Conservation (phyloP, 2,113 vertebrate species). For the Tachysurus fulvidraco region DNA sequence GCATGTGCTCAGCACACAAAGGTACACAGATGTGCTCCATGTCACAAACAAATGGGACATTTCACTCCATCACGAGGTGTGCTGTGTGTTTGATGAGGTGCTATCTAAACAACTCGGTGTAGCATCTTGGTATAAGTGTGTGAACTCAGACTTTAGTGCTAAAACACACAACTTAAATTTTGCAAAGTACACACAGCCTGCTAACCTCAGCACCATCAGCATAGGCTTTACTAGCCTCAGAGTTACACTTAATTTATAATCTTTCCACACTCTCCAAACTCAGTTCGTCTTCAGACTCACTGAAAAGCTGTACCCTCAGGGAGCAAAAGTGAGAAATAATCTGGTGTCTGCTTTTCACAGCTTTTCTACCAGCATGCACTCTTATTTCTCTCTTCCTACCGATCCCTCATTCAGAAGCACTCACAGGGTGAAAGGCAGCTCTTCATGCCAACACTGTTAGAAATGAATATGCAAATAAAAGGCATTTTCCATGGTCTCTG, state of each 20-base stretch:
- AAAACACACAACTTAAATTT: slow-evolving; percentile 19
- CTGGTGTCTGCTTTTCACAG: slow-evolving; percentile 15
- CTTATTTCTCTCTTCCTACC: slow-evolving; percentile 1
- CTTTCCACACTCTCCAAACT: not conserved
- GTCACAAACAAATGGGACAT: slow-evolving; percentile 46
- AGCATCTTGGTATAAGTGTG: slow-evolving; percentile 19
- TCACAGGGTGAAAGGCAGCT: not conserved
- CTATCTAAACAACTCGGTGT: slow-evolving; percentile 5
- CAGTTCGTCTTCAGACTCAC: not conserved
- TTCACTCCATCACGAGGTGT: slow-evolving; percentile 27
- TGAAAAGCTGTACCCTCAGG: not conserved
- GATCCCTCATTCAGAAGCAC: not conserved
- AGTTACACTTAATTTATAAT: not conserved
- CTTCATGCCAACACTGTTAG: not conserved
- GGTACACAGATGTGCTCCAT: slow-evolving; percentile 46
- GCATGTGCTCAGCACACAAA: slow-evolving; percentile 23
- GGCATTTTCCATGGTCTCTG: not conserved
- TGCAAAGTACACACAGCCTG: not conserved
- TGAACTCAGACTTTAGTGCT: slow-evolving; percentile 7
- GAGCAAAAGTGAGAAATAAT: slow-evolving; percentile 22
- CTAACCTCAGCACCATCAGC: not conserved
- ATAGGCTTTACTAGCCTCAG: not conserved
- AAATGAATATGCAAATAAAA: slow-evolving; percentile 12
- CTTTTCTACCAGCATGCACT: not conserved
- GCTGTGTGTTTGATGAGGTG: slow-evolving; percentile 17